These are phyloP conservation scores for Clarias platycephalus DNA, from an alignment of 2,797 vertebrate genomes.

Conservation along the genomic window DNA sequence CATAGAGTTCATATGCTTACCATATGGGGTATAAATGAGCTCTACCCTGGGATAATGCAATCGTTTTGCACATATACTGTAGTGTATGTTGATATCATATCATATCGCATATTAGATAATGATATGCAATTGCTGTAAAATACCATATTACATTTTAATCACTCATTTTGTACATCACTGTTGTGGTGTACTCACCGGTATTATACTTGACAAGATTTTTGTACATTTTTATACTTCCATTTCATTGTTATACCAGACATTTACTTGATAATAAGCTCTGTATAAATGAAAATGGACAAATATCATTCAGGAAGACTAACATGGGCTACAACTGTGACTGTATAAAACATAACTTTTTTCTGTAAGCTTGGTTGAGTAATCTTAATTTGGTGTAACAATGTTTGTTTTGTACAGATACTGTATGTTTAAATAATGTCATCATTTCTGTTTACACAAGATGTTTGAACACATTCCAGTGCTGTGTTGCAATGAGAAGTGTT, in stretches of 20 bases:
- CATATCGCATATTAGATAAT: neutral
- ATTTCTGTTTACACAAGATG: constrained; percentile 3
- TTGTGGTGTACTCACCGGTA: neutral
- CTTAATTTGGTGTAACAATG: neutral
- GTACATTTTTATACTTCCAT: neutral
- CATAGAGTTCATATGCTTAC: neutral
- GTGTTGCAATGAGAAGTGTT: neutral
- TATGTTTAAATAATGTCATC: neutral
- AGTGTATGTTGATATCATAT: neutral
- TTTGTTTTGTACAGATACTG: constrained; percentile 3
- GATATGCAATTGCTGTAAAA: neutral
- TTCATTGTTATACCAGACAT: constrained; percentile 50
- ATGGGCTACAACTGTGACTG: constrained; percentile 15
- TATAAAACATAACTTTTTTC: neutral
- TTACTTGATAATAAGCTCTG: constrained; percentile 64
- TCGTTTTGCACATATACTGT: neutral
- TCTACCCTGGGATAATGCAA: neutral
- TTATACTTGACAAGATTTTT: neutral
- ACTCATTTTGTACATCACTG: neutral
- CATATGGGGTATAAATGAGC: neutral
- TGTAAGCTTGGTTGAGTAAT: constrained; percentile 6
- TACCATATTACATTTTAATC: neutral
- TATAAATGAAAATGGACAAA: neutral
- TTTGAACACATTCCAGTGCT: constrained; percentile 3
- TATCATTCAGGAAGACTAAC: constrained; percentile 14